Evolutionary conservation across 2,113 vertebrate species (phyloP).

Genomic region (Boulengeromyrus knoepffleri): DNA sequence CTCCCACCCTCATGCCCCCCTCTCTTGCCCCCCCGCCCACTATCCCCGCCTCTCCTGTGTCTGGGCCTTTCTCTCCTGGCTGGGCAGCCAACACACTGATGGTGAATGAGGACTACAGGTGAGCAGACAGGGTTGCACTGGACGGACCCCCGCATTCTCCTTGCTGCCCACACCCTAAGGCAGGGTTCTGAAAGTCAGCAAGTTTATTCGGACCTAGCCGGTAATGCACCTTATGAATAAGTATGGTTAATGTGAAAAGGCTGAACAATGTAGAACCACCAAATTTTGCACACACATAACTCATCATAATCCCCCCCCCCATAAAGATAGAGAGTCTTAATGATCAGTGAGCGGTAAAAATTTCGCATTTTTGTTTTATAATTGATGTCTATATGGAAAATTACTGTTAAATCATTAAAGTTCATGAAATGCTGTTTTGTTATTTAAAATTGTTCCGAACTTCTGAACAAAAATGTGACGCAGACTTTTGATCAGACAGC

Average conservation of each 20-base stretch:
- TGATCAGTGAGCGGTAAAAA: too few relatives aligned
- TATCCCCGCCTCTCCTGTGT: constrained; percentile 44
- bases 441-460: not conserved
- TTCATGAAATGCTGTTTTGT: not conserved
- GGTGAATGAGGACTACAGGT: constrained; percentile 72
- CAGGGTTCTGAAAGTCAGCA: not conserved
- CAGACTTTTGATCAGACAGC: not conserved
- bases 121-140: not conserved
- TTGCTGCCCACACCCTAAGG: not conserved
- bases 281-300: not conserved
- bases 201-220: not conserved
- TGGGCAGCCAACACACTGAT: constrained; percentile 67
- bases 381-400: not conserved
- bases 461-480: not conserved
- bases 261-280: not conserved
- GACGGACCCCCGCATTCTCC: not conserved
- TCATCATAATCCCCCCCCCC: not conserved
- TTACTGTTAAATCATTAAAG: not conserved
- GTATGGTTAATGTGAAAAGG: not conserved
- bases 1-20: constrained; percentile 63
- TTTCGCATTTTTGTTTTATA: not conserved
- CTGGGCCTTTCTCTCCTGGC: constrained; percentile 63
- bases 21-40: constrained; percentile 57
- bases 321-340: not conserved
- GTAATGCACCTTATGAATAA: not conserved